These are phyloP conservation scores for Nothocercus nigrocapillus DNA, from an alignment of 2,113 vertebrate species.

Conservation along the genomic window DNA sequence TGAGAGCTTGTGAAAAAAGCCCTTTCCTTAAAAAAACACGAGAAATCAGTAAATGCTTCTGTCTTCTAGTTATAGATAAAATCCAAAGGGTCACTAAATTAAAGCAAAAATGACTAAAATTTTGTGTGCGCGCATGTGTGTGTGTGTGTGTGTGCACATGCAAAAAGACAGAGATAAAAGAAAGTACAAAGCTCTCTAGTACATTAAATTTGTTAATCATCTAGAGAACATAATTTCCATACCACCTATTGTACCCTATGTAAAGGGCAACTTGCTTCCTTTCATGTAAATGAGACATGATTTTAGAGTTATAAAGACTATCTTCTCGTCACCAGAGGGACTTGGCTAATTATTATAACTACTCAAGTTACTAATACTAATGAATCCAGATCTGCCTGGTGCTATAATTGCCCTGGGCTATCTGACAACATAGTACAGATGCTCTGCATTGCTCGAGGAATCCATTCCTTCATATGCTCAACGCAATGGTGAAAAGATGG, in stretches of 20 bases:
- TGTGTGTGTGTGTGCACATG: not conserved
- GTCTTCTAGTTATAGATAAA: not conserved
- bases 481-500: not conserved
- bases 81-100: not conserved
- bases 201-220: not conserved
- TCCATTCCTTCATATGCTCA: not conserved
- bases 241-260: not conserved
- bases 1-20: not conserved
- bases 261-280: not conserved
- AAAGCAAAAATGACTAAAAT: not conserved
- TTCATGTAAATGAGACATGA: not conserved
- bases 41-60: not conserved
- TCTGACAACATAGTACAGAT: conserved; percentile 13
- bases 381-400: conserved; percentile 18
- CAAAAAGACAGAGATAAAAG: not conserved
- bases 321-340: not conserved
- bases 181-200: not conserved
- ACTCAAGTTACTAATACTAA: conserved; percentile 8
- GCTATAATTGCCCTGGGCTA: not conserved
- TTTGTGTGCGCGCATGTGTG: too few relatives aligned
- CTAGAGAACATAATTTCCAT: not conserved
- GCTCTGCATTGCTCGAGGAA: conserved; percentile 13
- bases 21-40: not conserved
- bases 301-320: not conserved
- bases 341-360: conserved; percentile 21